Percentiles rank a stretch among this genome's conserved stretches.
Evolutionary conservation across 1,140 invertebrate genomes (phyloP).

Genomic region (Diabrotica undecimpunctata): DNA sequence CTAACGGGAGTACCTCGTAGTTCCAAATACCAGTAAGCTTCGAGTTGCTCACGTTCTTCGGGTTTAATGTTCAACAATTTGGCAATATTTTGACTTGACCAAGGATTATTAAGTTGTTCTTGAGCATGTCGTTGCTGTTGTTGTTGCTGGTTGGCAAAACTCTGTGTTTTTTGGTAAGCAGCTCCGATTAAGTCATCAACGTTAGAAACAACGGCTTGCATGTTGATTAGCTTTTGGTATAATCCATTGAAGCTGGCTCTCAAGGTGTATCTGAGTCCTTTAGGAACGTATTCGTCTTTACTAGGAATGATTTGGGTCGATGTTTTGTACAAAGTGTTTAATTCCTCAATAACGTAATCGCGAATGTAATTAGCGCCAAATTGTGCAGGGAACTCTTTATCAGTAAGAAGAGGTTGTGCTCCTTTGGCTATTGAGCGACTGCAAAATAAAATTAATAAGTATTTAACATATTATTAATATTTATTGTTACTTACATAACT

Average conservation of each 20-base stretch:
- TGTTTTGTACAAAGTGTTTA: constrained; percentile 47
- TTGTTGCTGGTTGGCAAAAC: constrained; percentile 23
- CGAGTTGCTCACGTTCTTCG: constrained; percentile 53
- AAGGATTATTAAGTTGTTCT: constrained; percentile 35
- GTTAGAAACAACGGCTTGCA: constrained; percentile 51
- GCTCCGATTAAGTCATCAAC: constrained; percentile 49
- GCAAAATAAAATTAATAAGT: constrained; percentile 23
- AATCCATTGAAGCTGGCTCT: constrained; percentile 48
- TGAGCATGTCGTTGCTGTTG: constrained; percentile 31
- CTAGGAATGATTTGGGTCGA: constrained; percentile 52
- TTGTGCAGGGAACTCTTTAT: constrained; percentile 51
- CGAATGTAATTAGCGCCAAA: constrained; percentile 51
- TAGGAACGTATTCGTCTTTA: constrained; percentile 55
- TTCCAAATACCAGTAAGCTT: constrained; percentile 50
- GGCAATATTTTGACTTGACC: constrained; percentile 52
- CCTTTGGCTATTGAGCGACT: constrained; percentile 55
- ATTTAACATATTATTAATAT: no score
- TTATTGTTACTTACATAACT: constrained; percentile 50
- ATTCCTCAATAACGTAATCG: constrained; percentile 46
- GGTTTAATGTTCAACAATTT: constrained; percentile 56
- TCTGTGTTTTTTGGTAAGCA: constrained; percentile 36
- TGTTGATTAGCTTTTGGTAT: constrained; percentile 26
- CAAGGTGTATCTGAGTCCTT: constrained; percentile 45
- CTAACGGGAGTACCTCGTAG: constrained; percentile 23
- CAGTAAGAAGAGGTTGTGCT: constrained; percentile 54